These are phyloP conservation scores for Tethea ocularis DNA, from an alignment of 2,888 invertebrate genomes.

Conservation along the genomic window DNA sequence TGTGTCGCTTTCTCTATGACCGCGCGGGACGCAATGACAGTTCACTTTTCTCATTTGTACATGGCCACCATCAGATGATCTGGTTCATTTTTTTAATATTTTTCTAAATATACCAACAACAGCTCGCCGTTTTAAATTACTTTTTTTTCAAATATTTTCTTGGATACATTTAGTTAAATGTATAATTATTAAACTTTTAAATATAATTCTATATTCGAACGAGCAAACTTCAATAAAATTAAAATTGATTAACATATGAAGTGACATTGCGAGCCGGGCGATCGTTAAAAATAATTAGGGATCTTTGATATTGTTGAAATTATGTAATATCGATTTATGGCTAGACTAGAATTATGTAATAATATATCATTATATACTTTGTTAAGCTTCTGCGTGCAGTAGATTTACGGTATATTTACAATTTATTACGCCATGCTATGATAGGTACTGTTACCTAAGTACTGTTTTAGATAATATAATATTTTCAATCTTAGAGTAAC, in stretches of 20 bases:
- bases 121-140: constrained; percentile 65
- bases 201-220: constrained; percentile 82
- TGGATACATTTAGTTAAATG: constrained; percentile 67
- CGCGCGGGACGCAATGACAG: constrained; percentile 57
- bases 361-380: constrained; percentile 63
- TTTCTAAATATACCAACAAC: constrained; percentile 84
- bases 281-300: constrained; percentile 64
- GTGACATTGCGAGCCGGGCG: constrained; percentile 58
- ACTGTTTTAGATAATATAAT: constrained; percentile 54
- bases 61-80: constrained; percentile 88
- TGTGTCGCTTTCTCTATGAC: constrained; percentile 61
- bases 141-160: constrained; percentile 69
- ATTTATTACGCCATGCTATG: constrained; percentile 59
- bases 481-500: constrained; percentile 59
- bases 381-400: constrained; percentile 71
- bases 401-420: constrained; percentile 69
- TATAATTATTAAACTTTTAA: constrained; percentile 78
- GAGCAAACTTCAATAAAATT: constrained; percentile 84
- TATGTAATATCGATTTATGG: constrained; percentile 80
- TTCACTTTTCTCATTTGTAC: constrained; percentile 85
- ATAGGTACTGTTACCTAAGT: constrained; percentile 35
- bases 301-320: constrained; percentile 79
- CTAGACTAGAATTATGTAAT: constrained; percentile 74
- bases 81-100: constrained; percentile 80
- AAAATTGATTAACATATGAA: constrained; percentile 82